Base-by-base conservation (phyloP, 2,888 invertebrate species). In the Cistogaster globosa region DNA sequence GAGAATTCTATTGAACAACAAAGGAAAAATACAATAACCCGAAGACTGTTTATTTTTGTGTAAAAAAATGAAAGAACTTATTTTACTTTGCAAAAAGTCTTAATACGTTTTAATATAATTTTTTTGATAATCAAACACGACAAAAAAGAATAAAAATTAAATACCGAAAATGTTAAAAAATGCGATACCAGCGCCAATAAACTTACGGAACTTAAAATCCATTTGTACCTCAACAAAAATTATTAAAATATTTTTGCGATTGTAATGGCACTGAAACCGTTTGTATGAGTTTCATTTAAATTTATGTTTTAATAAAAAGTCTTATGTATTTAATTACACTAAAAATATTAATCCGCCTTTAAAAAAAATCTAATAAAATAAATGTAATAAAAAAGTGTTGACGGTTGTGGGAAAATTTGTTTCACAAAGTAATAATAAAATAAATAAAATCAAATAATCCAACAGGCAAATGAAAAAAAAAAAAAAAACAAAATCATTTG, bases 381-480 rank as follows among this genome's bases (percentile, higher is more conserved):
- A 78, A 69, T 42, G 60, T 77, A 78, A 78, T 77, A 85, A 78
- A 85, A 78, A 85, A 82, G 82, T 85, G 85, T 76, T 79, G 78
- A 85, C 71, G 78, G 69, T 82, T 82, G 85, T 85, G 85, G 81
- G 85, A 85, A 85, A 84, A 81, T 68, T 72, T 75, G 74, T 71
- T 67, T 63, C 42, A 51, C 76, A 68, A 72, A 36, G 8, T 8
- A 5, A 20, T 9, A 53, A 53, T 18, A 53, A 18, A 32, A 58
- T 1, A 71, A 36, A 14, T 12, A 20, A 26, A 62, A 12, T 42
- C 22, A 65, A 57, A 53, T 62, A 58, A 69, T 26, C 42, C 38
- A 77, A 36, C 36, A 12, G 11, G n/a, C n/a, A 16, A 72, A 74
- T 16, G 51, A 75, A 81, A 62, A 36, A 68, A 68, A 42, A 68